Base-by-base conservation (phyloP, 2,797 vertebrate species). In the Pyrocephalus nanus region DNA sequence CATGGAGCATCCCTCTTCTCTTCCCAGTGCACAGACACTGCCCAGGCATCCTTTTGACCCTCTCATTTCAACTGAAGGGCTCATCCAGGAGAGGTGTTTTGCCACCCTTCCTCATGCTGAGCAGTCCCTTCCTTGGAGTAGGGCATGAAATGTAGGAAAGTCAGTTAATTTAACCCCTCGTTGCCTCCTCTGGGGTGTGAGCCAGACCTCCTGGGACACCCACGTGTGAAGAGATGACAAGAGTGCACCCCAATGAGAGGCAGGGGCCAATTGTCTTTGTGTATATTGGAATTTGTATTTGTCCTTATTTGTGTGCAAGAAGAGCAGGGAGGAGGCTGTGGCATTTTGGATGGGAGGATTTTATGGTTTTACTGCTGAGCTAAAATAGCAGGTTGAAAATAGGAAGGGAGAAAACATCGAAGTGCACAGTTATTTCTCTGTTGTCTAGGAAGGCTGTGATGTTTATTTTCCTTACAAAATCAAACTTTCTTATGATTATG, bases 361-460 rank as follows among this genome's bases (percentile, higher is more conserved):
- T 90, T 84, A 73, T 74, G 74, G 77, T 61, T 89, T 67, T 65
- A 65, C 67, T 62, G 64, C 83, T 93, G 88, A 86, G 94, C 36
- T 92, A 43, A 96, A 93, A 93, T 82, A 90, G 60, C 82, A 92
- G 71, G 82, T 92, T 88, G 69, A 65, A 95, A 92, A 51, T 29
- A 51, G 5, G 55, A 84, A 65, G 55, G 2, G 4, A 62, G 65
- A 54, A 72, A 89, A 27, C 64, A 36, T 16, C 0, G 3, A 90
- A 34, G 42, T 21, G 22, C 58, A 42, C 65, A 61, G 57, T 64
- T 77, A 69, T 73, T 81, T 65, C 58, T 88, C 72, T 76, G 48
- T 54, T 82, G 80, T 83, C 61, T 77, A 74, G 86, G 81, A 34
- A 12, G 48, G 34, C 43, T 57, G 45, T 29, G 66, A 47, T 62